Base-by-base conservation (phyloP, 2,888 invertebrate species). In the Dasysyrphus tricinctus region DNA sequence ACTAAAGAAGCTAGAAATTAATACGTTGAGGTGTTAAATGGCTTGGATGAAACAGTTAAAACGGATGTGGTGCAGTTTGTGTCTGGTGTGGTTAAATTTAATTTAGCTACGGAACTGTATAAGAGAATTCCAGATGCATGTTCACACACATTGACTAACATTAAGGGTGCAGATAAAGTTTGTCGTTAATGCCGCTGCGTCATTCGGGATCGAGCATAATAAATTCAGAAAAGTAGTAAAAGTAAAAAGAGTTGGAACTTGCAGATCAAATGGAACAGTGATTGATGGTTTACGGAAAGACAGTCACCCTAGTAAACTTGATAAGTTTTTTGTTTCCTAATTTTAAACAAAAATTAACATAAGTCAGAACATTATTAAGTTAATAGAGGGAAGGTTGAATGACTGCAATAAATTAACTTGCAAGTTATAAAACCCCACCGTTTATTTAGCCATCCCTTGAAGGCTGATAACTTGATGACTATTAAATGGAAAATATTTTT, bases 81-180 rank as follows among this genome's bases (percentile, higher is more conserved):
- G 69, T 39, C 34, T 16, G 34, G 76, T 76, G 80, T 72, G 80
- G 61, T 81, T 34, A 74, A 81, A 85, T 85, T 85, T 81, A 81
- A 81, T 81, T 81, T 85, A 78, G 67, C 54, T 76, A 51, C 47
- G 65, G 29, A 73, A 24, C 57, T 65, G 51, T 76, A 67, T 29
- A 32, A 59, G 80, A 67, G 77, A 77, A 77, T 69, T 70, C 77
- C 77, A 85, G 76, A 73, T 84, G 76, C 80, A 80, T 73, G 76
- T 77, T 76, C 76, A 59, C 80, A 84, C 63, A 57, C 44, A 37
- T 49, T 34, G 16, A 24, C 47, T 67, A 24, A 24, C 24, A 24
- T 24, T 24, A n/a, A 16, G 34, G 42, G 39, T 16, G 56, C 14
- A 14, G 16, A 37, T 11, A 29, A 81, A 63, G 56, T 73, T 57